phyloP scores from a whole-genome alignment of 2,113 vertebrate genomes.

The Crotalus tigris region DNA sequence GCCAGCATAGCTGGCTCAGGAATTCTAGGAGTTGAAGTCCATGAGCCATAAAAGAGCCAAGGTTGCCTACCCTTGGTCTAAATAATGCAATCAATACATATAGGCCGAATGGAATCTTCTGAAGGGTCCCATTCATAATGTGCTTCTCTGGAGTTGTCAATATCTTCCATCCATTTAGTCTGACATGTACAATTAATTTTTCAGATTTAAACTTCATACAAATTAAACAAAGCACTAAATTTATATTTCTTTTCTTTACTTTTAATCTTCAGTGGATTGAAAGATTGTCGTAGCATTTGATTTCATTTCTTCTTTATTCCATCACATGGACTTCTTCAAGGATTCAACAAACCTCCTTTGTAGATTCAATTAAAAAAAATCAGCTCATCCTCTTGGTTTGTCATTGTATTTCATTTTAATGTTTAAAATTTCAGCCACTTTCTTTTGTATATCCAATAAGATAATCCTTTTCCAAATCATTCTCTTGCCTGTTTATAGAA shows the following conservation, averaged over 20 bases:
- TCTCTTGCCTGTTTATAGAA: neutral
- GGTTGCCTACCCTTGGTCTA: no score
- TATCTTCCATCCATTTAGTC: neutral
- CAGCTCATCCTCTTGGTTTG: neutral
- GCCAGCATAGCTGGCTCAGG: no score
- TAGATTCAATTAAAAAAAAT: neutral
- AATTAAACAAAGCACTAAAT: neutral
- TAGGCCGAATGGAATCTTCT: neutral
- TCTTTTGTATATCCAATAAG: neutral
- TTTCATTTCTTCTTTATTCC: neutral
- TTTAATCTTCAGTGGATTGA: neutral
- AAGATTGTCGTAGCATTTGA: neutral
- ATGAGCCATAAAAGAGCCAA: no score
- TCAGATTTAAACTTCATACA: neutral
- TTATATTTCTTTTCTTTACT: neutral
- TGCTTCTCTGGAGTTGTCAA: neutral
- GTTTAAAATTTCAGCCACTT: neutral
- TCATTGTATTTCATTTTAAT: neutral
- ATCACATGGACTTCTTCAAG: neutral
- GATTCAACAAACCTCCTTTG: neutral
- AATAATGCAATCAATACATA: neutral
- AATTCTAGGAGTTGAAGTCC: no score
- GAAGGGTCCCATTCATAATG: neutral
- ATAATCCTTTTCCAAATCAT: neutral
- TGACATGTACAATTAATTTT: neutral